Percentiles rank a stretch among this genome's conserved stretches.
These are phyloP conservation scores for Pelodiscus sinensis DNA, from an alignment of 2,113 vertebrate genomes.

Conservation along the genomic window DNA sequence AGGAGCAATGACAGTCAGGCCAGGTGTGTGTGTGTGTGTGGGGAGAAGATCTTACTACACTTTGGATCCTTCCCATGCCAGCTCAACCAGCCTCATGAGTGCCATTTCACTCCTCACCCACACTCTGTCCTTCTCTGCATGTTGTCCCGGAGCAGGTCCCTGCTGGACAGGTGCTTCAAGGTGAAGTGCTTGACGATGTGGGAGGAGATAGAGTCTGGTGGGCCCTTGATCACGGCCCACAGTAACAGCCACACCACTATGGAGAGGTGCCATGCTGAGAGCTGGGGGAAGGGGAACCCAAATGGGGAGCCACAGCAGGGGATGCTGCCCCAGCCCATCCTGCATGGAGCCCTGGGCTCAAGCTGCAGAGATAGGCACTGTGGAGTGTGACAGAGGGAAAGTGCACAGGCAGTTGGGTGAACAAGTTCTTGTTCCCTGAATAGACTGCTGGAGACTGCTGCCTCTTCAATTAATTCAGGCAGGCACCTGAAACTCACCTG, in stretches of 20 bases:
- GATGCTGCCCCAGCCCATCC: too few species aligned
- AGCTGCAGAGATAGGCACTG: not conserved
- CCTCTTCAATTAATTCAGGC: too few species aligned
- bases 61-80: not conserved
- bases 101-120: not conserved
- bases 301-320: not conserved
- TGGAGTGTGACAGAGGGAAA: too few species aligned
- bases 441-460: too few species aligned
- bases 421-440: too few species aligned
- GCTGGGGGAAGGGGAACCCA: too few species aligned
- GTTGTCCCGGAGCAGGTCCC: conserved; percentile 90
- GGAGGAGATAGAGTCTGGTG: conserved; percentile 90
- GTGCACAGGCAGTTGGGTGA: too few species aligned
- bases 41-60: too few species aligned
- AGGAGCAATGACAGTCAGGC: not conserved
- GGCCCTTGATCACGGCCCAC: conserved; percentile 92
- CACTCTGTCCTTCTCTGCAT: conserved; percentile 88
- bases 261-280: not conserved
- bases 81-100: not conserved
- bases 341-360: not conserved
- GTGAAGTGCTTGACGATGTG: conserved; percentile 88
- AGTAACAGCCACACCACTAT: conserved; percentile 73
- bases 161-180: conserved; percentile 92
- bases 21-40: too few species aligned
- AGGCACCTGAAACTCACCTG: too few species aligned